phyloP scores from a whole-genome alignment of 2,113 vertebrate genomes.

The Tenebrosternarchus preto region DNA sequence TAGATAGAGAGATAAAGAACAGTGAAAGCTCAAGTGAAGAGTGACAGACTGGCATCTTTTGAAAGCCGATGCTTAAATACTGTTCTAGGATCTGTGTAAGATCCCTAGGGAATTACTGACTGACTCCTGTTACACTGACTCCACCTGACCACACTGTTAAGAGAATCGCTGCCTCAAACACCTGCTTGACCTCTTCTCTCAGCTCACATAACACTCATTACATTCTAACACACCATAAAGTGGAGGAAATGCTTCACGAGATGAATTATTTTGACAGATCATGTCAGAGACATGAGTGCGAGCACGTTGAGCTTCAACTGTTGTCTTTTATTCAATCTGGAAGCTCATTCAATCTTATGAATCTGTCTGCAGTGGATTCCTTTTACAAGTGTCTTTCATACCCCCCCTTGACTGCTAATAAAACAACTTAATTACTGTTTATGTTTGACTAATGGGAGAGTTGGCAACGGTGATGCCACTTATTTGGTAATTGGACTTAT shows the following conservation, averaged over 20 bases:
- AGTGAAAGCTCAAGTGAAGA: not conserved
- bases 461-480: not conserved
- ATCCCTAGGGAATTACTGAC: not conserved
- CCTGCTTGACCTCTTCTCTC: not conserved
- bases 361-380: conserved; percentile 23
- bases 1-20: too few relatives aligned
- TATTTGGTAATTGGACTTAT: not conserved
- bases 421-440: not conserved
- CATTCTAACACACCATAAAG: not conserved
- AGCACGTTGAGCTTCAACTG: conserved; percentile 5
- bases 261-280: conserved; percentile 3
- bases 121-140: not conserved
- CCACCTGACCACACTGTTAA: not conserved
- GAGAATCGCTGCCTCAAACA: not conserved
- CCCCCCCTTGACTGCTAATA: too few relatives aligned
- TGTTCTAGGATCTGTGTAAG: not conserved
- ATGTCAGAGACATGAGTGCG: not conserved
- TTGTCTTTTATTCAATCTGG: conserved; percentile 21
- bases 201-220: conserved; percentile 4
- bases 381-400: conserved; percentile 19
- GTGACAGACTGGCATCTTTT: not conserved
- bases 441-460: not conserved
- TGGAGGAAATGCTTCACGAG: not conserved
- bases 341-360: conserved; percentile 22
- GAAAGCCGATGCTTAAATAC: not conserved